Conservation (phyloP, 2,797 vertebrate species). For the Tympanoctomys barrerae region DNA sequence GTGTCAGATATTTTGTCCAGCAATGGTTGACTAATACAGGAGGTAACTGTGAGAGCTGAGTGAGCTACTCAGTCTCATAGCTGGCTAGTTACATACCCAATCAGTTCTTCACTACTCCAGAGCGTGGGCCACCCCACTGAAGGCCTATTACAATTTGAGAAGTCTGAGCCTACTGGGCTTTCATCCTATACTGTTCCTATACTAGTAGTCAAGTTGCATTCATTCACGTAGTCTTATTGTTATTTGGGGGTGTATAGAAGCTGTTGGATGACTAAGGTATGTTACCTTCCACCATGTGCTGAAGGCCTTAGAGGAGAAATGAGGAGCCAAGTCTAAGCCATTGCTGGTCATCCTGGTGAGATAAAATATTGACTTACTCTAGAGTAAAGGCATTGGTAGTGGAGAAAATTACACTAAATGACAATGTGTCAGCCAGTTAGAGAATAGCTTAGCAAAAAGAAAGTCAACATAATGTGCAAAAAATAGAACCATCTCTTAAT, state of each 20-base stretch:
- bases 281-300: neutral
- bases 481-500: slow-evolving; percentile 50
- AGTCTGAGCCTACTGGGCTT: neutral
- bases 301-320: neutral
- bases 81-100: neutral
- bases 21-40: neutral
- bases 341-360: neutral
- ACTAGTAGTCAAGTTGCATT: slow-evolving; percentile 53
- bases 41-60: neutral
- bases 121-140: neutral
- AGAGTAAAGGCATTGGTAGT: neutral
- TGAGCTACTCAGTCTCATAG: neutral
- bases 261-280: neutral
- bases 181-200: neutral
- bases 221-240: slow-evolving; percentile 30
- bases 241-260: neutral
- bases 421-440: neutral
- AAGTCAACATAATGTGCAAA: neutral
- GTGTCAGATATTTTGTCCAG: neutral
- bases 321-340: neutral
- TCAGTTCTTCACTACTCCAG: neutral
- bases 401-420: neutral
- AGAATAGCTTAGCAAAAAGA: neutral
- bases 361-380: neutral
- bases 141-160: neutral